phyloP scores from a whole-genome alignment of 2,888 invertebrate genomes.

The Cataglyphis albicans region DNA sequence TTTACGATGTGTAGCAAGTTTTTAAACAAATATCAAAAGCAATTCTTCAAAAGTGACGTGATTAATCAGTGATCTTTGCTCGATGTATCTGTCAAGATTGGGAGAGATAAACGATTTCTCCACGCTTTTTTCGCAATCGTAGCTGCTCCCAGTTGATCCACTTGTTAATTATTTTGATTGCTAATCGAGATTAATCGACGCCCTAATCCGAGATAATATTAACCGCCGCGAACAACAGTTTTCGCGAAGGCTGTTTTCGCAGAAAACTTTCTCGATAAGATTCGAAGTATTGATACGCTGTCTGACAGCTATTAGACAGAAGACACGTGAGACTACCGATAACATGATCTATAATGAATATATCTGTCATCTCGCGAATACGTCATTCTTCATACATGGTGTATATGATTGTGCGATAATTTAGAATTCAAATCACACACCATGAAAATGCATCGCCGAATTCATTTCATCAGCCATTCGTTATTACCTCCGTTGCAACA shows the following conservation, averaged over 20 bases:
- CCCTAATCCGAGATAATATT: neutral
- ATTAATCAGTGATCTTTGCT: neutral
- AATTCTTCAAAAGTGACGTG: neutral
- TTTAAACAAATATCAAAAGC: neutral
- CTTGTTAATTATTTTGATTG: constrained; percentile 6
- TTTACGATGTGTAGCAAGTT: neutral
- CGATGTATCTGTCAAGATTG: neutral
- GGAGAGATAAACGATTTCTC: neutral
- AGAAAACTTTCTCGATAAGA: constrained; percentile 21
- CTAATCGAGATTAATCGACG: constrained; percentile 14
- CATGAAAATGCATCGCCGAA: neutral
- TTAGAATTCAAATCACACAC: constrained; percentile 38
- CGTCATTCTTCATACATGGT: constrained; percentile 1
- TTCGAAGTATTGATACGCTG: neutral
- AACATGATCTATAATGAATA: constrained; percentile 6
- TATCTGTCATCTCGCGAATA: constrained; percentile 18
- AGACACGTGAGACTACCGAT: constrained; percentile 39
- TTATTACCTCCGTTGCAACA: constrained; percentile 17
- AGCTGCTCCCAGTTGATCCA: neutral
- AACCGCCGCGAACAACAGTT: neutral
- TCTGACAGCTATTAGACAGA: neutral
- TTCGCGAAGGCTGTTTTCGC: neutral
- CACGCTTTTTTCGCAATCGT: neutral
- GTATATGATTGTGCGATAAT: constrained; percentile 5
- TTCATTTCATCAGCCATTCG: neutral